Base-by-base conservation (phyloP, 1,140 invertebrate species). In the Homalodisca vitripennis region DNA sequence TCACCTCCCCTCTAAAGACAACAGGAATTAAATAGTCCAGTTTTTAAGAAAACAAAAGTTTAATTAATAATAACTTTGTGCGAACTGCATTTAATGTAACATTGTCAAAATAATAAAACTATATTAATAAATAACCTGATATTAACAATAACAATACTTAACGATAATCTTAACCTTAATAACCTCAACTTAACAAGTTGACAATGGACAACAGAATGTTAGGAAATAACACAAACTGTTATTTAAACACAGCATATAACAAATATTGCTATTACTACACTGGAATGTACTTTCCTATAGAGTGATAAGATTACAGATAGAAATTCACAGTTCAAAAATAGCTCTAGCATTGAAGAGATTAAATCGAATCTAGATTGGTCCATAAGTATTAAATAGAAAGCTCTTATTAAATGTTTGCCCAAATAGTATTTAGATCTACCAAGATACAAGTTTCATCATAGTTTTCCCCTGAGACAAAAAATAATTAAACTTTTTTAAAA, bases 81-180 rank as follows among this genome's bases (percentile, higher is more conserved):
- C 55, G n/a, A 60, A 60, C 12, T 60, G 27, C 55, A 60, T 27
- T 60, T 27, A 60, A 60, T 27, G 14, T 60, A 60, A 60, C 55
- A 60, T 60, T 30, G 22, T 24, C 10, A 60, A 60, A 27, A 30
- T 60, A 12, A 60, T 60, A 60, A n/a, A 60, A 60, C 14, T 60
- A 60, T 60, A 60, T 60, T 60, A 60, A 60, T 60, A 60, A 60
- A 60, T 60, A 60, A 60, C 55, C 27, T 60, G 55, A 3, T n/a
- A 60, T 27, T 26, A 60, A 60, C 55, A 60, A 60, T 60, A 60
- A 60, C 55, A 60, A 27, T 30, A 26, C 24, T 27, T 30, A 60
- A 60, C 55, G 29, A 60, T 30, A 2, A 60, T 13, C 55, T 60
- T 60, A 60, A 10, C n/a, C 22, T 3, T 20, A 51, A 14, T 51